phyloP scores from a whole-genome alignment of 2,113 vertebrate genomes.

The Elanus axillaris region DNA sequence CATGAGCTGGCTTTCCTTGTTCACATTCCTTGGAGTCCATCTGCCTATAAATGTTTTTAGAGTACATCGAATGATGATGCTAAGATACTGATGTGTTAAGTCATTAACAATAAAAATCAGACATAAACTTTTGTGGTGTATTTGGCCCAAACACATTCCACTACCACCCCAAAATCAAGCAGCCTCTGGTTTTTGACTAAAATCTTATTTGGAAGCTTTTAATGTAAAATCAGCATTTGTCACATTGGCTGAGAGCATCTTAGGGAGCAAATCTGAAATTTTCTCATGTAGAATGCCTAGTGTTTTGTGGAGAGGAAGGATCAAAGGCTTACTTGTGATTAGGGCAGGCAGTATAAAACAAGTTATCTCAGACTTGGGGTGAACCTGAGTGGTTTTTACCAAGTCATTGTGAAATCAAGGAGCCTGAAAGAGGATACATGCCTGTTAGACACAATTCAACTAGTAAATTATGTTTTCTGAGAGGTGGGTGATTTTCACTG shows the following conservation, averaged over 20 bases:
- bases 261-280: not conserved
- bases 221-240: not conserved
- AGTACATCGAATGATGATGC: not conserved
- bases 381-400: not conserved
- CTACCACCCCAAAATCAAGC: not conserved
- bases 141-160: not conserved
- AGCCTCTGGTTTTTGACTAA: not conserved
- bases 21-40: slow-evolving; percentile 49
- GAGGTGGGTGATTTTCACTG: not conserved
- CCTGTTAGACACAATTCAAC: not conserved
- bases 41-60: slow-evolving; percentile 42
- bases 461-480: not conserved
- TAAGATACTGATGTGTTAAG: not conserved
- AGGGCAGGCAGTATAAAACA: not conserved
- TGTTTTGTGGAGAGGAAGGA: not conserved
- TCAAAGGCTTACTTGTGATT: not conserved
- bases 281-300: not conserved
- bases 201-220: not conserved
- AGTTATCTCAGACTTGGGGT: not conserved
- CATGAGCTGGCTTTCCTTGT: slow-evolving; percentile 36
- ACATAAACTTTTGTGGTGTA: not conserved
- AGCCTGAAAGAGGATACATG: not conserved
- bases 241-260: not conserved
- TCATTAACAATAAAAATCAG: not conserved
- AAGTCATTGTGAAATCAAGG: not conserved